These are phyloP conservation scores for Allophyes oxyacanthae DNA, from an alignment of 2,888 invertebrate species.

Conservation along the genomic window DNA sequence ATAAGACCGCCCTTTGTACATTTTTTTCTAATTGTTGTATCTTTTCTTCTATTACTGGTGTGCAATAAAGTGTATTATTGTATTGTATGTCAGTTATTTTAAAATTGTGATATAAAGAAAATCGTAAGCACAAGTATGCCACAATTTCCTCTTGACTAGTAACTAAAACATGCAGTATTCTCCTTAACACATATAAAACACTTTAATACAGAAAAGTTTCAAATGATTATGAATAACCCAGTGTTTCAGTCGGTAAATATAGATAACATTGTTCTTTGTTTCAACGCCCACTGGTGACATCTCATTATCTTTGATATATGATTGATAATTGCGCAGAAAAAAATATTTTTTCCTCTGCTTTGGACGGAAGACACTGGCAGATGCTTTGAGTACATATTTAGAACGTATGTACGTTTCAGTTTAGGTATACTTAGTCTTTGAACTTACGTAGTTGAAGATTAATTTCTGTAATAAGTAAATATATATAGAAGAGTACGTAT, in stretches of 20 bases:
- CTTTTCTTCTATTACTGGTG: no score
- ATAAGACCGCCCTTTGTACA: no score
- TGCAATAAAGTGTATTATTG: no score
- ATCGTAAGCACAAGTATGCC: no score
- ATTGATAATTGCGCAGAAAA: slow-evolving; percentile 69
- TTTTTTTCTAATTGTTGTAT: no score
- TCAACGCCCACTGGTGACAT: slow-evolving; percentile 67
- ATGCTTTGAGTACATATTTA: not conserved
- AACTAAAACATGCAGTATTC: slow-evolving; percentile 20
- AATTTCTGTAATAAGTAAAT: slow-evolving; percentile 28
- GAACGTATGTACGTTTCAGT: no score
- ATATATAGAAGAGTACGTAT: slow-evolving; percentile 36
- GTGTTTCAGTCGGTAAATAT: slow-evolving; percentile 77
- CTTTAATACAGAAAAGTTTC: slow-evolving; percentile 61
- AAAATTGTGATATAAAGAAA: no score
- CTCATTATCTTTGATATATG: slow-evolving; percentile 72
- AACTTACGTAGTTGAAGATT: slow-evolving; percentile 25
- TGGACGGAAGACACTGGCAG: slow-evolving; percentile 14
- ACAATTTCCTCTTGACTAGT: no score
- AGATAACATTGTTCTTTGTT: slow-evolving; percentile 81
- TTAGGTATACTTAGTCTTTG: slow-evolving; percentile 5
- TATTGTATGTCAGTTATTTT: no score
- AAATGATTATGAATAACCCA: slow-evolving; percentile 67
- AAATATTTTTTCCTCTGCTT: slow-evolving; percentile 38
- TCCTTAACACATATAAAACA: slow-evolving; percentile 57